Evolutionary conservation across 1,140 invertebrate genomes (phyloP).

Genomic region (Megalonaias nervosa): DNA sequence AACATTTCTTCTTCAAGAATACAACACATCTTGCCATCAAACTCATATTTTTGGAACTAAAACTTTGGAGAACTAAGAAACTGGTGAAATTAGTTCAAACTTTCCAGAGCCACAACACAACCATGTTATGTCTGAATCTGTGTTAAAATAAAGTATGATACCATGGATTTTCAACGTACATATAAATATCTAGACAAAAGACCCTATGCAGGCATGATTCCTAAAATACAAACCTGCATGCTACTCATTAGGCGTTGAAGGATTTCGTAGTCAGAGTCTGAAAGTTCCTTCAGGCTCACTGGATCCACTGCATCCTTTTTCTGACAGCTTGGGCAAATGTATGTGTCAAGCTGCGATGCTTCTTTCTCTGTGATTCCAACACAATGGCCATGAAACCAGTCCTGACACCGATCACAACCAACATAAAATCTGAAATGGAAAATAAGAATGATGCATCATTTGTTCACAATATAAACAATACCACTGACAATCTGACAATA

Average conservation of each 20-base stretch:
- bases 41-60: too few relatives aligned
- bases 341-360: constrained; percentile 95
- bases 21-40: too few relatives aligned
- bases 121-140: too few relatives aligned
- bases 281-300: constrained; percentile 80
- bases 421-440: constrained; percentile 89
- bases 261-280: constrained; percentile 85
- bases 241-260: constrained; percentile 90
- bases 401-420: constrained; percentile 97
- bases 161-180: not conserved
- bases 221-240: constrained; percentile 81
- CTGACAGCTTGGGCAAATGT: constrained; percentile 96
- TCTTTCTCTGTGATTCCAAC: constrained; percentile 96
- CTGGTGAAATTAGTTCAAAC: too few relatives aligned
- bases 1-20: too few relatives aligned
- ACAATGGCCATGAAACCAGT: constrained; percentile 99
- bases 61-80: too few relatives aligned
- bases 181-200: not conserved
- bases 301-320: constrained; percentile 76
- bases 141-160: too few relatives aligned
- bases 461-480: not conserved
- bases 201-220: not conserved
- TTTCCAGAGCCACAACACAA: too few relatives aligned
- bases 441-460: not conserved
- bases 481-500: not conserved